Percentiles rank a stretch among this genome's conserved stretches.
Conservation (phyloP, 2,113 vertebrate species). For the Halichoerus grypus region DNA sequence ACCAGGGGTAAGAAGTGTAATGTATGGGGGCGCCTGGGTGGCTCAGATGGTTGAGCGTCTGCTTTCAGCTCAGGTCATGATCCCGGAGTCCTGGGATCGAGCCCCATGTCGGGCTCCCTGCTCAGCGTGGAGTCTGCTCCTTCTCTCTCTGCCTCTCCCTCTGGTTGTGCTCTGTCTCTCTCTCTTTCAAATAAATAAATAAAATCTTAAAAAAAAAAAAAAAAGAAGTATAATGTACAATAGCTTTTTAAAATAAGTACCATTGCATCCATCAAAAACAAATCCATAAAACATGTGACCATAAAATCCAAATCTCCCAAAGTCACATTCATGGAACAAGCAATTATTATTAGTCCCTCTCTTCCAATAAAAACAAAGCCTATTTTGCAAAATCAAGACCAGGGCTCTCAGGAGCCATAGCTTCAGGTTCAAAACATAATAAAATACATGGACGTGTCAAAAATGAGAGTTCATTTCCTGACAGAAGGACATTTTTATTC, state of each 20-base stretch:
- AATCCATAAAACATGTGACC: slow-evolving; percentile 50
- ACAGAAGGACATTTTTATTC: slow-evolving; percentile 66
- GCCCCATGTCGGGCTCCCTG: no score
- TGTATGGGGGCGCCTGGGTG: neutral
- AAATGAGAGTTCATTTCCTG: slow-evolving; percentile 56
- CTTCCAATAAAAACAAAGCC: slow-evolving; percentile 68
- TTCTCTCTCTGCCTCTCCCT: no score
- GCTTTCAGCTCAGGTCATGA: no score
- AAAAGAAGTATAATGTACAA: neutral
- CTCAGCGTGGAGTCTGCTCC: no score
- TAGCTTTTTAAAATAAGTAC: slow-evolving; percentile 52
- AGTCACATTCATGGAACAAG: slow-evolving; percentile 36
- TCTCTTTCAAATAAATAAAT: no score
- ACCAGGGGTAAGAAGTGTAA: neutral
- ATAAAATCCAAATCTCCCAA: slow-evolving; percentile 64
- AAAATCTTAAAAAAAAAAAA: no score
- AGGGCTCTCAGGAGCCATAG: slow-evolving; percentile 42
- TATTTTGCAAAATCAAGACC: slow-evolving; percentile 54
- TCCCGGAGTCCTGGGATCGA: no score
- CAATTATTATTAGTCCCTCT: slow-evolving; percentile 50
- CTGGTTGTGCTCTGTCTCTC: no score
- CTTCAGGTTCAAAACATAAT: slow-evolving; percentile 54
- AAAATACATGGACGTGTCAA: slow-evolving; percentile 62
- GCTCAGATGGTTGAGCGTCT: no score
- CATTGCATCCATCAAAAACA: slow-evolving; percentile 58